phyloP scores from a whole-genome alignment of 2,797 vertebrate species.

The Octomys mimax region DNA sequence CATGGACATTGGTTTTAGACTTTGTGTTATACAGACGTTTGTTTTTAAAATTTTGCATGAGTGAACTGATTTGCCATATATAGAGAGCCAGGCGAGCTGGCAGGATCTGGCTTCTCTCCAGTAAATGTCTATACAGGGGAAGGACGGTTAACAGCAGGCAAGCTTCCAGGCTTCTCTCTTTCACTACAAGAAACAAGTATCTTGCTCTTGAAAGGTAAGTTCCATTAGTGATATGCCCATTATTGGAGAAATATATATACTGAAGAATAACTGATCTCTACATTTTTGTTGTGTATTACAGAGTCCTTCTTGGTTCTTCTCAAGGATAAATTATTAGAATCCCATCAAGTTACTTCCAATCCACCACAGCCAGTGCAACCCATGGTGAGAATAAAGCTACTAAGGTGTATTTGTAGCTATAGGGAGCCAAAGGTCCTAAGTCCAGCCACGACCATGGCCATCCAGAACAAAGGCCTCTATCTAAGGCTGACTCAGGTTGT shows the following conservation, averaged over 20 bases:
- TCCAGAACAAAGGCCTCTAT: too few relatives aligned
- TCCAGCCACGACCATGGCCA: too few relatives aligned
- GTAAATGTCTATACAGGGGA: conserved; percentile 40
- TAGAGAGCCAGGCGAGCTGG: conserved; percentile 38
- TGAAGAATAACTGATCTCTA: background rate
- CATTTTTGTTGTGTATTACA: background rate
- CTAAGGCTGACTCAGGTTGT: too few relatives aligned
- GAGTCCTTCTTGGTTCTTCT: too few relatives aligned
- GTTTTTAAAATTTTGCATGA: background rate
- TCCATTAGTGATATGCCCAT: background rate
- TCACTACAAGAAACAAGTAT: conserved; percentile 20
- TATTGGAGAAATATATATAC: background rate
- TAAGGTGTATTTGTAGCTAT: too few relatives aligned
- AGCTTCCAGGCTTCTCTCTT: background rate
- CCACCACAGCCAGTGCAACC: too few relatives aligned
- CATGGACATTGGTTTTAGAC: background rate
- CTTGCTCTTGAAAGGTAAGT: conserved; percentile 23
- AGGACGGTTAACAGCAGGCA: background rate
- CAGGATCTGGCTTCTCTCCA: conserved; percentile 29
- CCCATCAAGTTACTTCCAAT: too few relatives aligned
- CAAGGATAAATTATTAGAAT: too few relatives aligned
- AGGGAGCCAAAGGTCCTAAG: too few relatives aligned
- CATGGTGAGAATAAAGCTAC: too few relatives aligned
- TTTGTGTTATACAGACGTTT: background rate
- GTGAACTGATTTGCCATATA: conserved; percentile 29